Evolutionary conservation across 2,888 invertebrate genomes (phyloP), one percentile per base, ranked within the genome.

Genomic region (Entomobrya multifasciata): DNA sequence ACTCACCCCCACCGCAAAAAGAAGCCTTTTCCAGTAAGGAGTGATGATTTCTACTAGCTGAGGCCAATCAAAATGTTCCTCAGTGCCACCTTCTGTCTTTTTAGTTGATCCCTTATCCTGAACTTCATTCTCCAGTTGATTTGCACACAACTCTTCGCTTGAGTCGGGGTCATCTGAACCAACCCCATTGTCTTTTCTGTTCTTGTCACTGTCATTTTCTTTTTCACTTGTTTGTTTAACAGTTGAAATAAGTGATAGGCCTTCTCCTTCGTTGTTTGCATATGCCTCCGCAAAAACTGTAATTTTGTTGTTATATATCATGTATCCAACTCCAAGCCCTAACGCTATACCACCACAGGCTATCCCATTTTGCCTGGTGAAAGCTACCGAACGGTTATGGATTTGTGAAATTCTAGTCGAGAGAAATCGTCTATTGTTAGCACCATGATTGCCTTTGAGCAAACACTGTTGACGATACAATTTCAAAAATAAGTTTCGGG

Each of bases 1-100:
- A 94, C 95, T 95, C 93, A 97, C 97, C 91, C 94, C 94, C 91
- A 98, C 94, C 85, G 98, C 97, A 81, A 95, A 95, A 6, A 95
- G 91, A 78, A 98, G 94, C 89, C 96, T 94, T 94, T 95, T 95
- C 87, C 96, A 93, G 92, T 97, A 96, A 27, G 96, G 96, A 92
- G 94, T 93, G 1, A 98, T 92, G 92, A 97, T 95, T 15, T 93
- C 92, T 92, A 95, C 94, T 88, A 98, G 95, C 87, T 94, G 94
- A 22, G 92, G 93, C 97, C 97, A 97, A 92, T 97, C 96, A 93
- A 97, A 97, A 88, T 94, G 94, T 4, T 92, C 92, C n/a, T 93
- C 92, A n/a, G 17, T 55, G n/a, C 41, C 22, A 30, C 20, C 49
- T 30, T 0, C 25, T 27, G 41, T 60, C 49, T 52, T 52, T 6